Conservation (phyloP, 2,888 invertebrate genomes). For the Nesidiocoris tenuis region DNA sequence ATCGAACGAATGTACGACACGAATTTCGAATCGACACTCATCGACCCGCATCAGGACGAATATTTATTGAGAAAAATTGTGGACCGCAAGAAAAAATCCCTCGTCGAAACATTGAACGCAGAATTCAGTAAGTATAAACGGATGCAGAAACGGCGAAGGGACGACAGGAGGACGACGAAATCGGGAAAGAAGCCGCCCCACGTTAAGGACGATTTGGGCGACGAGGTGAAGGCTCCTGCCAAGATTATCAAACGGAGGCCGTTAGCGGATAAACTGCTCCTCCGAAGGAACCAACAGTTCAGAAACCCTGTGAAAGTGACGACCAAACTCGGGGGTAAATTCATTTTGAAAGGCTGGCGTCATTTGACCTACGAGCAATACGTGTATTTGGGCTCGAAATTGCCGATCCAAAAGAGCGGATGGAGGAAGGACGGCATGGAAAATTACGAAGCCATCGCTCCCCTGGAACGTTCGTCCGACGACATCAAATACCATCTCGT, state of each 20-base stretch:
- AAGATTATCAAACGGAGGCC: neutral
- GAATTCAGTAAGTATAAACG: neutral
- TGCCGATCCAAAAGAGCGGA: conserved; percentile 9
- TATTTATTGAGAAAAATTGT: neutral
- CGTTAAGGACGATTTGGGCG: neutral
- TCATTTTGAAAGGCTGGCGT: conserved; percentile 31
- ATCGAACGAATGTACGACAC: neutral
- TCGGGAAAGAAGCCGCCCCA: neutral
- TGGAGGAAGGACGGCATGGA: conserved; percentile 36
- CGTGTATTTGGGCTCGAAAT: neutral
- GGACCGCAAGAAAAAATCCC: neutral
- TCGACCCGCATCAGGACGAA: neutral
- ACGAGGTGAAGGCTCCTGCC: neutral
- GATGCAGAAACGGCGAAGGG: neutral
- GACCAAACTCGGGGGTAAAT: conserved; percentile 29
- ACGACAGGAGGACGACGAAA: neutral
- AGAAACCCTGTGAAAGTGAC: conserved; percentile 26
- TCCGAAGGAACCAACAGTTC: conserved; percentile 9
- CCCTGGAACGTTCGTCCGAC: neutral
- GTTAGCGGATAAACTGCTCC: conserved; percentile 21
- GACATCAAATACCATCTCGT: conserved; percentile 26
- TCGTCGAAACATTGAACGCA: neutral
- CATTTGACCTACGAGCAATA: conserved; percentile 17
- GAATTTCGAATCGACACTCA: neutral
- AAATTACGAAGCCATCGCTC: conserved; percentile 21